Evolutionary conservation across 2,113 vertebrate species (phyloP).

Genomic region (Danio rerio): DNA sequence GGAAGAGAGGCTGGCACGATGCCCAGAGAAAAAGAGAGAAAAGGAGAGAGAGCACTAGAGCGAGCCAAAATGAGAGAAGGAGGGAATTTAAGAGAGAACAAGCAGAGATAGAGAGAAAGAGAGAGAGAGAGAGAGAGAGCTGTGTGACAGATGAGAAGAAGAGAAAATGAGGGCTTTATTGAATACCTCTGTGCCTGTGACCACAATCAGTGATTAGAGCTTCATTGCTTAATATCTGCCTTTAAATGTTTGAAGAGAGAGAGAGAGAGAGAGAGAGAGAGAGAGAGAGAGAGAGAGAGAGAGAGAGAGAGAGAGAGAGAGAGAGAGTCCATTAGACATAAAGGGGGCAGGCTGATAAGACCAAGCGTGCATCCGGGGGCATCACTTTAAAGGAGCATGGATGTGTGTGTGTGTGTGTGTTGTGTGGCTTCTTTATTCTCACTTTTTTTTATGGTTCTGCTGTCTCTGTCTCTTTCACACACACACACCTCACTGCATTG

Average conservation of each 20-base stretch:
- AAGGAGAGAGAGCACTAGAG: slow-evolving; percentile 38
- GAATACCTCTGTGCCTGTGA: slow-evolving; percentile 57
- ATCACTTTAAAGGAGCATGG: slow-evolving; percentile 1
- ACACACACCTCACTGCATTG: slow-evolving; percentile 21
- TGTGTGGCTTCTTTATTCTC: slow-evolving; percentile 18
- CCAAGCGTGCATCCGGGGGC: slow-evolving; percentile 6
- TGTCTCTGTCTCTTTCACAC: not conserved
- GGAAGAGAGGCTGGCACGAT: slow-evolving; percentile 32
- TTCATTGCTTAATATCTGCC: slow-evolving; percentile 48
- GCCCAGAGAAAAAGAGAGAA: slow-evolving; percentile 28
- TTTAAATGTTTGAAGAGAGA: slow-evolving; percentile 39
- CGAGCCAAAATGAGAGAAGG: slow-evolving; percentile 32
- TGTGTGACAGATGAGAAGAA: slow-evolving; percentile 42
- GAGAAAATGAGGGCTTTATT: slow-evolving; percentile 59
- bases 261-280: slow-evolving; percentile 10
- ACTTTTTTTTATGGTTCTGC: slow-evolving; percentile 4
- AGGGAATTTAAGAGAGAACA: slow-evolving; percentile 38
- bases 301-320: slow-evolving; percentile 32
- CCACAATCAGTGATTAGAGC: slow-evolving; percentile 59
- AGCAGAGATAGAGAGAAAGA: slow-evolving; percentile 29
- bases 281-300: slow-evolving; percentile 27
- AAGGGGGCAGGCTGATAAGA: slow-evolving; percentile 16
- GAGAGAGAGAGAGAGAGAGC: slow-evolving; percentile 35
- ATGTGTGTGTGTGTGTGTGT: not conserved
- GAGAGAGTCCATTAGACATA: slow-evolving; percentile 46